These are phyloP conservation scores for Ctenopoma kingsleyae DNA, from an alignment of 2,797 vertebrate genomes.

Conservation along the genomic window DNA sequence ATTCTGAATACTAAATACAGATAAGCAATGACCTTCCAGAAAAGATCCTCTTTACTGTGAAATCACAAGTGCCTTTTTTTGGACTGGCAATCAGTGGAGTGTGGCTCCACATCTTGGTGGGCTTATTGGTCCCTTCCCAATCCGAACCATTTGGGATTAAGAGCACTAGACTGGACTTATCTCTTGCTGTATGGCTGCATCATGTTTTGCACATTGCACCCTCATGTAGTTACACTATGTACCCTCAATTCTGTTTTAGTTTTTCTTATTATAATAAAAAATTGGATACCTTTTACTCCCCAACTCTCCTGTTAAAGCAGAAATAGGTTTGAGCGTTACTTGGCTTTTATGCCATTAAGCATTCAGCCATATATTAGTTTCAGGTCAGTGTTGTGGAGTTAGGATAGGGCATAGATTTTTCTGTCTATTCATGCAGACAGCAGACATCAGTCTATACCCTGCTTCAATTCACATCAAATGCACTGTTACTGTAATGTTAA, in stretches of 20 bases:
- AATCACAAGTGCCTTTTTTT: constrained; percentile 39
- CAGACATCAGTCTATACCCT: constrained; percentile 62
- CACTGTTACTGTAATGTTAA: constrained; percentile 44
- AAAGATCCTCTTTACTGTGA: constrained; percentile 52
- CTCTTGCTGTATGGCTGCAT: neutral
- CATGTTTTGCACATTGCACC: constrained; percentile 15
- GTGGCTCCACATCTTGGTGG: constrained; percentile 41
- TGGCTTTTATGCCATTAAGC: constrained; percentile 32
- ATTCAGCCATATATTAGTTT: constrained; percentile 23
- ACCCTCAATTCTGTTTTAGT: neutral
- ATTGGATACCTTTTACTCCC: neutral
- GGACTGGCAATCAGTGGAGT: constrained; percentile 25
- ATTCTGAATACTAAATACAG: constrained; percentile 72
- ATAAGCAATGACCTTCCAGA: constrained; percentile 51
- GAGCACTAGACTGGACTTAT: constrained; percentile 9
- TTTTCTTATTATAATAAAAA: neutral
- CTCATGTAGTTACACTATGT: neutral
- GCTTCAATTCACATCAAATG: constrained; percentile 57
- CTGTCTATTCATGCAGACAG: constrained; percentile 54
- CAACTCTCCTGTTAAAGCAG: constrained; percentile 6
- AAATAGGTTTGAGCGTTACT: constrained; percentile 4
- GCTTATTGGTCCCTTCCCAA: constrained; percentile 46
- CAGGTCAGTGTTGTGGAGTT: constrained; percentile 36
- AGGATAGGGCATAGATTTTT: constrained; percentile 33
- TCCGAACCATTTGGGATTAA: constrained; percentile 35